These are phyloP conservation scores for Rhinichthys klamathensis DNA, from an alignment of 2,113 vertebrate genomes.

Conservation along the genomic window DNA sequence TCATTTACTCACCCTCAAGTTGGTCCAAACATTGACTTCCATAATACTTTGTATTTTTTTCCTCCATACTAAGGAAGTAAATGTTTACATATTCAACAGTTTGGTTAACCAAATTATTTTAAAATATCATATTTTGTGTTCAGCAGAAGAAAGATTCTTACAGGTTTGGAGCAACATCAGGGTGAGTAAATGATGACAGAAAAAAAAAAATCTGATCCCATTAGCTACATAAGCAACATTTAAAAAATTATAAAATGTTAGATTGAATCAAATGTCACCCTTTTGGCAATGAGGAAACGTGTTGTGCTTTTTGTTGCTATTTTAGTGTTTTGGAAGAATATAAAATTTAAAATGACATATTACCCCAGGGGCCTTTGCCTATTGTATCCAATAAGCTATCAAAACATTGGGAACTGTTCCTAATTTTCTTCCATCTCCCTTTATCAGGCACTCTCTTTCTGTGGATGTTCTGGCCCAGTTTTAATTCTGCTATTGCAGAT, in stretches of 20 bases:
- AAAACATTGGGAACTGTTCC: background rate
- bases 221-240: background rate
- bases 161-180: no score
- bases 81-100: no score
- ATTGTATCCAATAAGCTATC: background rate
- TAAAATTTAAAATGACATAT: background rate
- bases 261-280: background rate
- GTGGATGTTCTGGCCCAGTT: slow-evolving; percentile 99
- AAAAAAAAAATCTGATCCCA: background rate
- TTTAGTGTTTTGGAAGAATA: background rate
- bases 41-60: no score
- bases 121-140: no score
- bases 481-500: slow-evolving; percentile 88
- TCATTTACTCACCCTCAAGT: no score
- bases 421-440: background rate
- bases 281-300: background rate
- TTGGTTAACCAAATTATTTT: no score
- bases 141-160: background rate
- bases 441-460: slow-evolving; percentile 89
- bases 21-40: no score
- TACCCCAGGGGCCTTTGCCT: background rate
- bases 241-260: background rate
- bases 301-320: background rate
- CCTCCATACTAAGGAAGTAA: no score
- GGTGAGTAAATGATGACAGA: no score